A percentile compares a stretch with the other conserved stretches of the same genome.
Evolutionary conservation across 1,140 invertebrate species (phyloP).

Genomic region (Anoplolepis gracilipes): DNA sequence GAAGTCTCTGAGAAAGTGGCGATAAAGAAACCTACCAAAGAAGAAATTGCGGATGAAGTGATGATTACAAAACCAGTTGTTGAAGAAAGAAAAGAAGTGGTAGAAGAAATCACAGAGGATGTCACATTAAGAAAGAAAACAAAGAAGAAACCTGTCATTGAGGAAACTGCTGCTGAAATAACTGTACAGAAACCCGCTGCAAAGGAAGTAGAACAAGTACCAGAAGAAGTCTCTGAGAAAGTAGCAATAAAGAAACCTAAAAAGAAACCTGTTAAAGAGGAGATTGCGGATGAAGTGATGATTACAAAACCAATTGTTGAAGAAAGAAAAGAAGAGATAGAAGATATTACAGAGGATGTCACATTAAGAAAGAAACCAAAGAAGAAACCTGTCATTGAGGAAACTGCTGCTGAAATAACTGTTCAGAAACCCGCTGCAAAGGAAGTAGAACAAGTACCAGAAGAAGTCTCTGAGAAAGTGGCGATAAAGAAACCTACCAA

Average conservation of each 20-base stretch:
- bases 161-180: slow-evolving; percentile 80
- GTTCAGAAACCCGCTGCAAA: slow-evolving; percentile 73
- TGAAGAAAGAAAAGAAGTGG: slow-evolving; percentile 63
- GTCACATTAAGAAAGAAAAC: slow-evolving; percentile 80
- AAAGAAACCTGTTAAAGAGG: not conserved
- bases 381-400: slow-evolving; percentile 81
- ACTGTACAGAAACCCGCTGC: slow-evolving; percentile 77
- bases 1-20: slow-evolving; percentile 76
- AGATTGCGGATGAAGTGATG: too few relatives aligned
- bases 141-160: slow-evolving; percentile 81
- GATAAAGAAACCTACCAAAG: slow-evolving; percentile 71
- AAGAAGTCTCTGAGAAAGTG: slow-evolving; percentile 77
- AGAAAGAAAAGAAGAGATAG: too few relatives aligned
- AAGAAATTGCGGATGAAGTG: slow-evolving; percentile 77
- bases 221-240: slow-evolving; percentile 79
- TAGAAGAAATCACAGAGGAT: slow-evolving; percentile 72
- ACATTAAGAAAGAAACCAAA: slow-evolving; percentile 82
- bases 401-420: slow-evolving; percentile 77
- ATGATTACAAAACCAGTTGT: slow-evolving; percentile 77
- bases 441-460: slow-evolving; percentile 74
- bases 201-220: slow-evolving; percentile 69
- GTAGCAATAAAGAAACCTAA: slow-evolving; percentile 61
- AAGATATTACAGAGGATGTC: slow-evolving; percentile 52
- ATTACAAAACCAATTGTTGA: too few relatives aligned
- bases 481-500: slow-evolving; percentile 79